These are phyloP conservation scores for Polydesmus complanatus DNA, from an alignment of 2,888 invertebrate species.

Conservation along the genomic window DNA sequence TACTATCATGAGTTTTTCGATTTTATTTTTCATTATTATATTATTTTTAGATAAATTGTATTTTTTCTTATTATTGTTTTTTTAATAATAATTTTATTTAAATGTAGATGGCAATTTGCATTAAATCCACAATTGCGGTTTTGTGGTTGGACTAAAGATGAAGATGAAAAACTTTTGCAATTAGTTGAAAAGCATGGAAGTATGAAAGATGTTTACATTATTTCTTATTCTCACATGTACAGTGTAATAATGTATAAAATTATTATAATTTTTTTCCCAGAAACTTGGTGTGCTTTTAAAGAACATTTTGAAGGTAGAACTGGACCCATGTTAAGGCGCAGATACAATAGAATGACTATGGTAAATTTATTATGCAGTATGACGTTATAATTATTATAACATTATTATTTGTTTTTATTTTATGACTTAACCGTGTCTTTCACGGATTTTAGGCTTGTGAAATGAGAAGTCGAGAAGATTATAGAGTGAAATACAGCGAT, in stretches of 20 bases:
- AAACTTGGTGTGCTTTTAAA: neutral
- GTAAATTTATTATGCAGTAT: too few relatives aligned
- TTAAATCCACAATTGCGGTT: conserved; percentile 1
- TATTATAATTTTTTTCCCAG: conserved; percentile 1
- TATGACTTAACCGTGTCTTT: too few relatives aligned
- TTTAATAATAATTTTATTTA: neutral
- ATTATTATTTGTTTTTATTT: too few relatives aligned
- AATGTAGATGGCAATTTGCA: neutral
- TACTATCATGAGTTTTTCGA: neutral
- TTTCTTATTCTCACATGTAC: too few relatives aligned
- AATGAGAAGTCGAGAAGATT: too few relatives aligned
- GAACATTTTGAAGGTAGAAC: neutral
- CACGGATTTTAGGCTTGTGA: too few relatives aligned
- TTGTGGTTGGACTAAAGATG: neutral
- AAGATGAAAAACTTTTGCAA: neutral
- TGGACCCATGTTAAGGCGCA: neutral
- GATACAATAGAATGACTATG: neutral
- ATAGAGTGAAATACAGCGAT: too few relatives aligned
- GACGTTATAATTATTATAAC: too few relatives aligned
- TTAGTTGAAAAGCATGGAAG: conserved; percentile 7
- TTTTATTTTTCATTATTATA: neutral
- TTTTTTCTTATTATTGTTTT: too few relatives aligned
- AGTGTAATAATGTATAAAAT: too few relatives aligned
- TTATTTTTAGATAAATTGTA: too few relatives aligned
- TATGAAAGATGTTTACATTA: too few relatives aligned